These are phyloP conservation scores for Probosciger aterrimus DNA, from an alignment of 2,113 vertebrate genomes.

Conservation along the genomic window DNA sequence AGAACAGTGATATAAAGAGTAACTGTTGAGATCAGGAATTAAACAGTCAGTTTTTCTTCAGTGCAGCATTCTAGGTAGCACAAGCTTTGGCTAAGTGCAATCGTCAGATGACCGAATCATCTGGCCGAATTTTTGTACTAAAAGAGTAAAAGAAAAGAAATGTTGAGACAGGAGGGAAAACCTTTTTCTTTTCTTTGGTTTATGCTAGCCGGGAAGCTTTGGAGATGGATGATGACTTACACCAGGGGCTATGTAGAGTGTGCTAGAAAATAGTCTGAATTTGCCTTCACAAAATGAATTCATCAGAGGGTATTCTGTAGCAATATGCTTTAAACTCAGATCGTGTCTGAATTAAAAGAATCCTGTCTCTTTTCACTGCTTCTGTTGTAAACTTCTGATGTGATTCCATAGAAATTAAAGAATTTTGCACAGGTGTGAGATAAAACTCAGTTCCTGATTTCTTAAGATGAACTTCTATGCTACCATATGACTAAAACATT, in stretches of 20 bases:
- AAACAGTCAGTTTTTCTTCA: background rate
- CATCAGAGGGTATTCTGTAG: background rate
- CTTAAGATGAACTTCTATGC: background rate
- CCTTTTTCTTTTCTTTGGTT: background rate
- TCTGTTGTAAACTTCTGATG: background rate
- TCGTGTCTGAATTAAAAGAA: background rate
- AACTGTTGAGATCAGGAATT: background rate
- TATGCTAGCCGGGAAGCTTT: background rate
- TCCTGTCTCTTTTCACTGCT: background rate
- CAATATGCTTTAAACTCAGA: background rate
- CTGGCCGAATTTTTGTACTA: background rate
- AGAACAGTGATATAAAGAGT: background rate
- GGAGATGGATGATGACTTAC: background rate
- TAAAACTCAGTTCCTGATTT: background rate
- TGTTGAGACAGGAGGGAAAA: background rate
- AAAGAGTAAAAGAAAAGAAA: background rate
- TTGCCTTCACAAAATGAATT: background rate
- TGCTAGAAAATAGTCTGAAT: conserved; percentile 12
- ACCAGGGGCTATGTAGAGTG: background rate
- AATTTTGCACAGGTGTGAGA: background rate
- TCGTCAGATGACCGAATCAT: background rate
- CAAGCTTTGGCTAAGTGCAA: background rate
- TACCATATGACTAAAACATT: background rate
- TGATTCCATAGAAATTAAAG: background rate
- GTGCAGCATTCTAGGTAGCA: background rate